Base-by-base conservation (phyloP, 2,888 invertebrate species). In the Drosophila fulvimacula region DNA sequence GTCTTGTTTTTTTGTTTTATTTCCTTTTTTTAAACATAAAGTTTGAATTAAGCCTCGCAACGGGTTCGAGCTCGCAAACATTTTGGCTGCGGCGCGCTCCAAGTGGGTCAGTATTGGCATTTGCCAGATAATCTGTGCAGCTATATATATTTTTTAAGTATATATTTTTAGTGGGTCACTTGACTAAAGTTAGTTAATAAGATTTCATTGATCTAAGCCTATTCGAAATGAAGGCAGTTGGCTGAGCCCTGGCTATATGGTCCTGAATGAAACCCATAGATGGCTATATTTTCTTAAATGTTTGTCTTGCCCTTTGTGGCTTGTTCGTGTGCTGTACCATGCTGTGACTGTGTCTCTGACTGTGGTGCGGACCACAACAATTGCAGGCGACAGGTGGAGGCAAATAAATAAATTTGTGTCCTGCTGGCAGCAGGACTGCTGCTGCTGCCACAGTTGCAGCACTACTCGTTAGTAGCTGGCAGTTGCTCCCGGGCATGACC, bases 321-420 rank as follows among this genome's bases (percentile, higher is more conserved):
- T 32, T 30, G 48, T 13, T 24, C 48, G 32, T 53, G 41, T 44
- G 53, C 49, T 21, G 9, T 19, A 17, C 49, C 34, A 4, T 49
- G 27, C n/a, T 46, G 57, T 44, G 11, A 38, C 32, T 41, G 36
- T 46, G 11, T n/a, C 32, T 41, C 30, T 46, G 44, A 34, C 52
- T 61, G 57, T 48, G 32, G 49, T 49, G 56, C 36, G 48, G 13
- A 48, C 57, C 68, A 63, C 67, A 77, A 77, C 62, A 73, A 69
- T 73, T 61, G 78, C 64, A 69, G 79, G 69, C 73, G 75, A 78
- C 78, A 76, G 78, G 73, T 76, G 73, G 61, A 69, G 73, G 69
- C 64, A 69, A 78, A 78, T 73, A 76, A 73, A 76, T 76, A 76
- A 73, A 78, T 69, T 73, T 61, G 64, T 72, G 59, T 48, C 30